A percentile compares a stretch with the other conserved stretches of the same genome.
Conservation (phyloP, 37 sponge, comb jelly and placozoan genomes). For the Beroe forskalii region DNA sequence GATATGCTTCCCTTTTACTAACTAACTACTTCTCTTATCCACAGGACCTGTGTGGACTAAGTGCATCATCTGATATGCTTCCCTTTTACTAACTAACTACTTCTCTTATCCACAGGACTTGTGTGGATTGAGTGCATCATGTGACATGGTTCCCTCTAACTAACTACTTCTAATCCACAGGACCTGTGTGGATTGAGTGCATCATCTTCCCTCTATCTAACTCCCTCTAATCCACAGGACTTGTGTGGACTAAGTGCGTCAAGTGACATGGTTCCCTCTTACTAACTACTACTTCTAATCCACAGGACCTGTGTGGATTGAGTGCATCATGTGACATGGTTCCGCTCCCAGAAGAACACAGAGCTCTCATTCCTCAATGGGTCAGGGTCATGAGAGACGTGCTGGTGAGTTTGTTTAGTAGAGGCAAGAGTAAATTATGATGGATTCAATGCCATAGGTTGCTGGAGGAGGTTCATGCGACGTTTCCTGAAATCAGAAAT, state of each 20-base stretch:
- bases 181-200: not conserved
- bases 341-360: not conserved
- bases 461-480: no score
- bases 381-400: slow-evolving; percentile 15
- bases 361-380: not conserved
- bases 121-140: not conserved
- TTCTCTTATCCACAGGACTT: slow-evolving; percentile 1
- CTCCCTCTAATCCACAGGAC: not conserved
- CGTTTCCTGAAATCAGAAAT: no score
- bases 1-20: not conserved
- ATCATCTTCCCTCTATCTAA: no score
- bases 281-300: not conserved
- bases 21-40: not conserved
- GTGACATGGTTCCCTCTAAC: slow-evolving; percentile 4
- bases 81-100: not conserved
- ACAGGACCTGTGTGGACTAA: not conserved
- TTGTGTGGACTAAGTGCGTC: not conserved
- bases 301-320: not conserved
- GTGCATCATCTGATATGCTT: not conserved
- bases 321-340: not conserved
- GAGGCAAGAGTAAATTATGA: no score
- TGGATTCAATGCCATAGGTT: no score
- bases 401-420: slow-evolving; percentile 15
- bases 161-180: not conserved
- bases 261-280: not conserved